A percentile compares a stretch with the other conserved stretches of the same genome.
These are phyloP conservation scores for Etheostoma cragini DNA, from an alignment of 2,113 vertebrate species.

Conservation along the genomic window DNA sequence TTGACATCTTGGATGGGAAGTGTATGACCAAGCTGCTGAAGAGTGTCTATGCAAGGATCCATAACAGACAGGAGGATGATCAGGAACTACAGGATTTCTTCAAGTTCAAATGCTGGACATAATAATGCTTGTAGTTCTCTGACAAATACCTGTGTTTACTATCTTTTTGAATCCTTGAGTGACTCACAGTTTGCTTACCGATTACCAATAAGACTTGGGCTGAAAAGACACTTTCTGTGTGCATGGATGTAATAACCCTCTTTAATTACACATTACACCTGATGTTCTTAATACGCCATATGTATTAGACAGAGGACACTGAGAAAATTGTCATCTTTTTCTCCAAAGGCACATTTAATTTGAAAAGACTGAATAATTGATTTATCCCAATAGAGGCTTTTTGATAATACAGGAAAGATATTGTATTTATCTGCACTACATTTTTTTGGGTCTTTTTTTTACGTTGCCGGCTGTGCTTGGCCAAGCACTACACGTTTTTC, in stretches of 20 bases:
- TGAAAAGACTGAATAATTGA: constrained; percentile 29
- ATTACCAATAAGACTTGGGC: neutral
- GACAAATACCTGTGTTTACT: neutral
- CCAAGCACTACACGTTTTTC: neutral
- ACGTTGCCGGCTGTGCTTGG: neutral
- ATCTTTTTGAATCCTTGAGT: neutral
- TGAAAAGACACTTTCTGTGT: neutral
- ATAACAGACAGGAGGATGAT: constrained; percentile 76
- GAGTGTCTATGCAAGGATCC: constrained; percentile 74
- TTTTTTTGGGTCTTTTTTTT: too few relatives aligned
- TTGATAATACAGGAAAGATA: neutral
- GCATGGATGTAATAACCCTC: neutral
- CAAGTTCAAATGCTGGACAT: constrained; percentile 81
- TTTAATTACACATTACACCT: neutral
- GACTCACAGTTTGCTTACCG: neutral
- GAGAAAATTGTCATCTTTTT: neutral
- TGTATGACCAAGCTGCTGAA: constrained; percentile 74
- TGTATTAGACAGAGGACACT: neutral
- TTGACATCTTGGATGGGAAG: constrained; percentile 76
- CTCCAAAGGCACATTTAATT: constrained; percentile 60
- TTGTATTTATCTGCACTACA: constrained; percentile 14
- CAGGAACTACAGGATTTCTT: constrained; percentile 81
- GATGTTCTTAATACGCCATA: neutral
- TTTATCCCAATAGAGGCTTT: constrained; percentile 1
- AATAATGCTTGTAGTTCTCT: constrained; percentile 2